phyloP scores from a whole-genome alignment of 2,113 vertebrate species.

The Caracal caracal region DNA sequence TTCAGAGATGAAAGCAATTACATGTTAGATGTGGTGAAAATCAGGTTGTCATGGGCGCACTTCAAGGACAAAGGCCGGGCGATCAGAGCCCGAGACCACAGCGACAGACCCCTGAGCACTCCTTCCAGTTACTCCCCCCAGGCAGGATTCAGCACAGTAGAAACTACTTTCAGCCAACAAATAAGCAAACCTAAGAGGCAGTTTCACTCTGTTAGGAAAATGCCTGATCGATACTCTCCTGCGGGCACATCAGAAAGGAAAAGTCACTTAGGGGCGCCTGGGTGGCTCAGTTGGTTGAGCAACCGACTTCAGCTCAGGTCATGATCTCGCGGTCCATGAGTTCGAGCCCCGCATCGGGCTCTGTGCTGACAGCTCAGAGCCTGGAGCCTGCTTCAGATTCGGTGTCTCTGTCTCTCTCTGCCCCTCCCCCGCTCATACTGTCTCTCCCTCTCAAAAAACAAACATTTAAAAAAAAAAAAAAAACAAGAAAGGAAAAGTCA shows the following conservation, averaged over 20 bases:
- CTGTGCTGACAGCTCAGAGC: too few relatives aligned
- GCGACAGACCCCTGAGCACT: background rate
- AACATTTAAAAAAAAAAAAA: too few relatives aligned
- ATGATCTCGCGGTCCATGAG: too few relatives aligned
- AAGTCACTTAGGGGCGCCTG: background rate
- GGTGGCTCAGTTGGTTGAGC: too few relatives aligned
- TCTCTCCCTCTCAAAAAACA: too few relatives aligned
- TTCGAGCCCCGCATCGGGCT: too few relatives aligned
- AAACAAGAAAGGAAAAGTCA: background rate
- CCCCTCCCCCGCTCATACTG: too few relatives aligned
- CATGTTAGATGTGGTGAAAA: background rate
- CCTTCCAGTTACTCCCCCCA: background rate
- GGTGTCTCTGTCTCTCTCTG: too few relatives aligned
- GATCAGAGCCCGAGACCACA: rapidly evolving
- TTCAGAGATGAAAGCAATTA: background rate
- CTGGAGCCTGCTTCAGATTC: too few relatives aligned
- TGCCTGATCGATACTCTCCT: background rate
- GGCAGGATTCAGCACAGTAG: background rate
- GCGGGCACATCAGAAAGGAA: background rate
- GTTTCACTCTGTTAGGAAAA: background rate
- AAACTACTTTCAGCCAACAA: background rate
- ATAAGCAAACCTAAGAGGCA: background rate
- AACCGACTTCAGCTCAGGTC: too few relatives aligned
- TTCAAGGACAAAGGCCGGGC: background rate
- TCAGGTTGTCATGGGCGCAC: background rate